Base-by-base conservation (phyloP, 2,797 vertebrate genomes). In the Bucorvus abyssinicus region DNA sequence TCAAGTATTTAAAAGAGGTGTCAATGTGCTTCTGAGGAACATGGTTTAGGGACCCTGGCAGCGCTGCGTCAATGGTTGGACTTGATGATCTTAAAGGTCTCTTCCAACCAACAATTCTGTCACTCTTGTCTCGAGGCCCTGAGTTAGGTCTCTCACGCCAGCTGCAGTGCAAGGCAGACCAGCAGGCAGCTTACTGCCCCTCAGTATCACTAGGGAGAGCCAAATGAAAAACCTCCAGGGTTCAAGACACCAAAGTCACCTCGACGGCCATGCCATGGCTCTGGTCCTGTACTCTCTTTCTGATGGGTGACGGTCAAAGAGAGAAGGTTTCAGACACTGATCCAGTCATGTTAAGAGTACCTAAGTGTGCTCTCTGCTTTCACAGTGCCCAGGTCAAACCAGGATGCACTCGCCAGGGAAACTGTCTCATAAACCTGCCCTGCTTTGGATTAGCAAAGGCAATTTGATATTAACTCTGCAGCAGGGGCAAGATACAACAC, bases 381-480 rank as follows among this genome's bases (percentile, higher is more conserved):
- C 64, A 21, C 63, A 30, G 64, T 27, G n/a, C 50, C 40, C 70
- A 55, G 60, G 63, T 44, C 38, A 16, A 67, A 53, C 17, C 78
- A 77, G 64, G 57, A 74, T 30, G 14, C 53, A 8, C 20, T 80
- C 14, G 0, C 23, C 55, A 63, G 85, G 69, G 63, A 73, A 76
- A 50, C 44, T 38, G 20, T 7, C 80, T 83, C 29, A 42, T 45
- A 86, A 96, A 89, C 13, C 45, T 81, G 69, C 84, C 89, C 94
- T 95, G 96, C 75, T 95, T 69, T 94, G 87, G 73, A 91, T 95
- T 94, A 94, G 24, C 45, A 36, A 21, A 85, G 17, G 17, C 77
- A 95, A 79, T 82, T 23, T 82, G 87, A 93, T n/a, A n/a, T 90
- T 65, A 94, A 78, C 40, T 87, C 91, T 88, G 26, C 80, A 87